These are phyloP conservation scores for Eristalis intricaria DNA, from an alignment of 2,888 invertebrate genomes.

Conservation along the genomic window DNA sequence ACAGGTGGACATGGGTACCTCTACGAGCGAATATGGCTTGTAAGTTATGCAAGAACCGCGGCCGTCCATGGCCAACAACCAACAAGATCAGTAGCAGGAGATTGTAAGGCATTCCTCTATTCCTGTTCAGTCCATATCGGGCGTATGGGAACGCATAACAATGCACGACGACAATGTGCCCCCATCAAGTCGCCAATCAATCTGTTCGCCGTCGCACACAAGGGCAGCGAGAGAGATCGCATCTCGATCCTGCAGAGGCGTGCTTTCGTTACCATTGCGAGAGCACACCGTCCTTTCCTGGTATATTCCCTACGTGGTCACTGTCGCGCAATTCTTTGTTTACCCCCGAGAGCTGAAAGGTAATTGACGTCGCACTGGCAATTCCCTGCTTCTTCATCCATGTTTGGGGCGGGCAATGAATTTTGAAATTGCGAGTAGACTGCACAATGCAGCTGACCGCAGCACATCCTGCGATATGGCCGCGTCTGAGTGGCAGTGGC, in stretches of 20 bases:
- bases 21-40: no score
- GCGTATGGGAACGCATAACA: conserved; percentile 33
- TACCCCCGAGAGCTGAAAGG: not conserved
- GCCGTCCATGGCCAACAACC: not conserved
- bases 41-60: no score
- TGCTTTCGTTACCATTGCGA: not conserved
- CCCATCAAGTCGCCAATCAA: conserved; percentile 61
- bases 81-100: not conserved
- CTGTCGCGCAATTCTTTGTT: not conserved
- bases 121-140: conserved; percentile 53
- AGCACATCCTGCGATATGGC: conserved; percentile 39
- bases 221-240: conserved; percentile 38
- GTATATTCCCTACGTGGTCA: not conserved
- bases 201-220: conserved; percentile 54
- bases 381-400: not conserved
- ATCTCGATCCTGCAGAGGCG: conserved; percentile 16
- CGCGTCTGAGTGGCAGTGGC: conserved; percentile 17
- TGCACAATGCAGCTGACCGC: conserved; percentile 56
- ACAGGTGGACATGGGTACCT: not conserved
- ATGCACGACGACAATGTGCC: conserved; percentile 37
- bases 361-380: not conserved
- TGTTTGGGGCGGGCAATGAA: conserved; percentile 10
- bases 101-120: conserved; percentile 45
- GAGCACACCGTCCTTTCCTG: conserved; percentile 21
- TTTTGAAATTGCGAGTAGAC: conserved; percentile 38